These are phyloP conservation scores for Rhizomys pruinosus DNA, from an alignment of 2,113 vertebrate species.

Conservation along the genomic window DNA sequence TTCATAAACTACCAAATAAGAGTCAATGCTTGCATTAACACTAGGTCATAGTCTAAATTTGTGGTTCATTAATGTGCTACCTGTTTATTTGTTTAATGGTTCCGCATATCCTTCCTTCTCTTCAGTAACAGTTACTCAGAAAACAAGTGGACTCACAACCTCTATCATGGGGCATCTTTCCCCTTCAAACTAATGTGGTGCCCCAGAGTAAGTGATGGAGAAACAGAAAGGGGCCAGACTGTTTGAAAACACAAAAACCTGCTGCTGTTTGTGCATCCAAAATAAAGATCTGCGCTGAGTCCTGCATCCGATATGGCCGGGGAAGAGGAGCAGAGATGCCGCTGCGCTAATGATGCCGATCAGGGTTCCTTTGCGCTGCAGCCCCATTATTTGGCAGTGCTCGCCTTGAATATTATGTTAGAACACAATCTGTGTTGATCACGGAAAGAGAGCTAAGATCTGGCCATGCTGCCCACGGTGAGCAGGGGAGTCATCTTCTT, in stretches of 20 bases:
- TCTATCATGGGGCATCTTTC: not conserved
- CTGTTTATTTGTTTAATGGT: not conserved
- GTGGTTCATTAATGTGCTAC: not conserved
- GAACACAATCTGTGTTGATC: not conserved
- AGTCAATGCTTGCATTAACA: slow-evolving; percentile 8
- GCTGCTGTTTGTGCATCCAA: not conserved
- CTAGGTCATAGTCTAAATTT: not conserved
- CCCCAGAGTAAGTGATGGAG: not conserved
- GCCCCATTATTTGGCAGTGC: not conserved
- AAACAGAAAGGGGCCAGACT: not conserved
- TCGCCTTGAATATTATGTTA: not conserved
- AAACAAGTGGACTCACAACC: not conserved
- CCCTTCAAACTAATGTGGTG: not conserved
- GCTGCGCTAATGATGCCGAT: not conserved
- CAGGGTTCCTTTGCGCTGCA: not conserved
- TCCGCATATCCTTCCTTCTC: not conserved
- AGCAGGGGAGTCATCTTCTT: not conserved
- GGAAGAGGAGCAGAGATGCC: not conserved
- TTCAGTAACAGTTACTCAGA: not conserved
- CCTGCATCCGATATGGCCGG: not conserved
- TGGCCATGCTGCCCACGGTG: not conserved
- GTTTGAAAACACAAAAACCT: not conserved
- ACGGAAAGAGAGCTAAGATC: not conserved
- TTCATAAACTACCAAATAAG: not conserved
- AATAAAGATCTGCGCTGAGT: no score